These are phyloP conservation scores for Pavo muticus DNA, from an alignment of 2,113 vertebrate genomes.

Conservation along the genomic window DNA sequence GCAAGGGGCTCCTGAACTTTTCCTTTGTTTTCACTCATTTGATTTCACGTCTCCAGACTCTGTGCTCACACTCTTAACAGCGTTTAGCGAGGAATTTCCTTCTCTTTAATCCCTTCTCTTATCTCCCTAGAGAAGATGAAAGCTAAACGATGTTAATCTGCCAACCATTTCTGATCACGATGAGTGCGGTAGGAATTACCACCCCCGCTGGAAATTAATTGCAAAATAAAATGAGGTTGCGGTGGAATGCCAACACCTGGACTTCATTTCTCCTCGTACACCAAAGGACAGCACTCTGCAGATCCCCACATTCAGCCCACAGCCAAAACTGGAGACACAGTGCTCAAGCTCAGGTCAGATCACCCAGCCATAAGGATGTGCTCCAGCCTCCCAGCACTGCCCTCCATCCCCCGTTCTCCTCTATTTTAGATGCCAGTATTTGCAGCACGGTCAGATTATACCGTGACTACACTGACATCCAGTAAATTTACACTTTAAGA, in stretches of 20 bases:
- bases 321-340: background rate
- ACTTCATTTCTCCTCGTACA: background rate
- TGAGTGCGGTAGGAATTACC: constrained; percentile 70
- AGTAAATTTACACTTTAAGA: background rate
- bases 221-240: constrained; percentile 62
- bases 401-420: background rate
- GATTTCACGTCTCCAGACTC: constrained; percentile 39
- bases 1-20: constrained; percentile 41
- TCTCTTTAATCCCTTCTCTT: constrained; percentile 44
- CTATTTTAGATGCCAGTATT: background rate
- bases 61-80: background rate
- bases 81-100: constrained; percentile 41
- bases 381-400: background rate
- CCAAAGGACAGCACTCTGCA: background rate
- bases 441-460: background rate
- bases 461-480: background rate
- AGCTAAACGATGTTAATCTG: constrained; percentile 78
- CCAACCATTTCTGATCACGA: constrained; percentile 78
- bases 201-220: constrained; percentile 68
- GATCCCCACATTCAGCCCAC: background rate
- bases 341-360: no score
- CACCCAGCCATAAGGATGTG: background rate
- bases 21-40: constrained; percentile 55
- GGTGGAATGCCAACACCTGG: background rate
- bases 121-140: constrained; percentile 57